Evolutionary conservation across 1,140 invertebrate genomes (phyloP).

Genomic region (Neodiprion fabricii): DNA sequence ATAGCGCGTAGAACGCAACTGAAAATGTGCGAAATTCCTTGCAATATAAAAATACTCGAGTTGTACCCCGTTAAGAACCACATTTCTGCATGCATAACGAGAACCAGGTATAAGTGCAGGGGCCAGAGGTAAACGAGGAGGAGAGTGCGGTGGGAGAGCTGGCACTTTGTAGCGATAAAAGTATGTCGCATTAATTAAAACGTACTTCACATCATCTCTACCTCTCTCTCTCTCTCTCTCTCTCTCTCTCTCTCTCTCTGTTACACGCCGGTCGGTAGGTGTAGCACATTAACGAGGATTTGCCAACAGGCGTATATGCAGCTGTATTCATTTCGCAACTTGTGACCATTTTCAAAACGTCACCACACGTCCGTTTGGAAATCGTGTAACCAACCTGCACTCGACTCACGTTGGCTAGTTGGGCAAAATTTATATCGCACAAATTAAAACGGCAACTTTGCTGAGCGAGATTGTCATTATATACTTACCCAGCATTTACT

Average conservation of each 20-base stretch:
- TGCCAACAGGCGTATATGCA: neutral
- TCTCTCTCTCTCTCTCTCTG: constrained; percentile 8
- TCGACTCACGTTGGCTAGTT: neutral
- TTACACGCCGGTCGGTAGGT: constrained; percentile 4
- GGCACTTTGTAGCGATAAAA: constrained; percentile 16
- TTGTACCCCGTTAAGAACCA: neutral
- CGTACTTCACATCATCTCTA: neutral
- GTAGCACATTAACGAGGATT: constrained; percentile 12
- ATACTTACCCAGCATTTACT: no score
- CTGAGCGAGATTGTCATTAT: no score
- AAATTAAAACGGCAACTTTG: no score
- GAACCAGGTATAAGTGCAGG: neutral
- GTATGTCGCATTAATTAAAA: neutral
- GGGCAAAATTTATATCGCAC: neutral
- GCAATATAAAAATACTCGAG: no score
- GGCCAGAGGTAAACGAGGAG: constrained; percentile 32
- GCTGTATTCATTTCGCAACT: neutral
- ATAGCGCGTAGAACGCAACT: no score
- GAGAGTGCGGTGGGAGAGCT: constrained; percentile 31
- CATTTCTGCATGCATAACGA: neutral
- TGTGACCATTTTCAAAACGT: neutral
- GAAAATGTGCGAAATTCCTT: no score
- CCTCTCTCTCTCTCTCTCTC: neutral
- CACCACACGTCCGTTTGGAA: neutral
- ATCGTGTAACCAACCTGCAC: neutral